phyloP scores from a whole-genome alignment of 1,140 invertebrate genomes.

The Ostrea denselamellosa region DNA sequence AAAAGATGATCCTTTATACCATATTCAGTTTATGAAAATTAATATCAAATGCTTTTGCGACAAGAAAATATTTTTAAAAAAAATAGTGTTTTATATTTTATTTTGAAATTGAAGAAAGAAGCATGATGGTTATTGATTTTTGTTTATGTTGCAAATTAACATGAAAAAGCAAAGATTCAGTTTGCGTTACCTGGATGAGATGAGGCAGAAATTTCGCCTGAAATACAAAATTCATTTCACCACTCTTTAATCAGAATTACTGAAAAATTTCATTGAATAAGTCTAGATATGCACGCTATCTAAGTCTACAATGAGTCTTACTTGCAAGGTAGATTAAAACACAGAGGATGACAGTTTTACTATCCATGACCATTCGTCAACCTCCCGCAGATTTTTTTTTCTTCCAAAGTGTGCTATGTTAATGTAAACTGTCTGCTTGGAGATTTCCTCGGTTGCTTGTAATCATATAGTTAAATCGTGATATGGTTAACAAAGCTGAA shows the following conservation, averaged over 20 bases:
- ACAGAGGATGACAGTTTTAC: neutral
- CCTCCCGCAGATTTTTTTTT: neutral
- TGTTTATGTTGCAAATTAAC: too few species aligned
- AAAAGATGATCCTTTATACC: neutral
- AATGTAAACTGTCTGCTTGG: neutral
- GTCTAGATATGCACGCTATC: too few species aligned
- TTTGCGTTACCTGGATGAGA: neutral
- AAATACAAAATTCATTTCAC: neutral
- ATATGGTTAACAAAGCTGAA: neutral
- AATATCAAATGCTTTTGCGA: too few species aligned
- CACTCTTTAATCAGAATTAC: neutral
- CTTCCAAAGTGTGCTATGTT: too few species aligned
- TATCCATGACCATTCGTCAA: neutral
- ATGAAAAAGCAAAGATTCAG: too few species aligned
- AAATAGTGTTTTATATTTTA: neutral
- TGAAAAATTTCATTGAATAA: neutral
- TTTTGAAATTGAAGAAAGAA: neutral
- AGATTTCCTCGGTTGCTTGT: neutral
- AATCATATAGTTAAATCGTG: neutral
- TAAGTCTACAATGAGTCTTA: neutral
- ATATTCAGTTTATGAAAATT: too few species aligned
- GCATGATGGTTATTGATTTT: neutral
- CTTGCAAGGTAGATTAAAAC: neutral
- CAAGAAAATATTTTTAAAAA: too few species aligned
- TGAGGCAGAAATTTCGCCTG: conserved; percentile 6